Percentiles rank a stretch among this genome's conserved stretches.
Evolutionary conservation across 53 echinoderm and acorn worm species (phyloP).

Genomic region (Zoroaster sp.): DNA sequence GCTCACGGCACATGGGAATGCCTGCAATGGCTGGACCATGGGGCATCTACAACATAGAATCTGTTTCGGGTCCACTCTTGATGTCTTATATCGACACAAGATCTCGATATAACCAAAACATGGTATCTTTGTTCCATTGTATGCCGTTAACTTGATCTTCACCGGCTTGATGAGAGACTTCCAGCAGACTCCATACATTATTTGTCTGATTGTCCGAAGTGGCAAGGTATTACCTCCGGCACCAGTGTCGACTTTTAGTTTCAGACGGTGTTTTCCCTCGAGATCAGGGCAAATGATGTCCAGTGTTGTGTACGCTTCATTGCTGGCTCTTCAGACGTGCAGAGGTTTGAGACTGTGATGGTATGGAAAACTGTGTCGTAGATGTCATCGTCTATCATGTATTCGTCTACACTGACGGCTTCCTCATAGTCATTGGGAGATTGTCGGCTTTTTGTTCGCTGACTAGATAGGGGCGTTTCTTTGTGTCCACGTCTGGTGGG

Average conservation of each 20-base stretch:
- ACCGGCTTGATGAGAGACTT: neutral
- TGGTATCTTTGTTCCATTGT: slow-evolving; percentile 55
- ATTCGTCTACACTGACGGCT: neutral
- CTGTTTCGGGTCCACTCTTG: neutral
- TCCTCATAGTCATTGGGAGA: neutral
- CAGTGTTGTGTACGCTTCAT: slow-evolving; percentile 25
- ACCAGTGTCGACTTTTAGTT: slow-evolving; percentile 64
- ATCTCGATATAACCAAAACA: slow-evolving; percentile 45
- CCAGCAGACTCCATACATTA: slow-evolving; percentile 45
- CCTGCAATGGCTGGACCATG: slow-evolving; percentile 64
- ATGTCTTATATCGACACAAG: slow-evolving; percentile 26
- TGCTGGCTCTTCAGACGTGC: neutral
- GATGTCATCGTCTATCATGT: neutral
- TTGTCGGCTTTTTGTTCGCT: neutral
- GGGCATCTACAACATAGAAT: slow-evolving; percentile 61
- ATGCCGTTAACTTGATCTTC: slow-evolving; percentile 31
- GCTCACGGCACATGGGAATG: slow-evolving; percentile 26
- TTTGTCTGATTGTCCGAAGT: slow-evolving; percentile 49
- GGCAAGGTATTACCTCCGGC: slow-evolving; percentile 60
- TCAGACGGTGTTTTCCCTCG: slow-evolving; percentile 22
- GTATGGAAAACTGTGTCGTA: neutral
- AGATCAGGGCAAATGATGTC: slow-evolving; percentile 32
- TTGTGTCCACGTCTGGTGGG: neutral
- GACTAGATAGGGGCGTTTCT: neutral
- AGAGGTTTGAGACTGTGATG: neutral